Evolutionary conservation across 2,113 vertebrate species (phyloP), one percentile per base, ranked within the genome.

Genomic region (Hystrix brachyura): DNA sequence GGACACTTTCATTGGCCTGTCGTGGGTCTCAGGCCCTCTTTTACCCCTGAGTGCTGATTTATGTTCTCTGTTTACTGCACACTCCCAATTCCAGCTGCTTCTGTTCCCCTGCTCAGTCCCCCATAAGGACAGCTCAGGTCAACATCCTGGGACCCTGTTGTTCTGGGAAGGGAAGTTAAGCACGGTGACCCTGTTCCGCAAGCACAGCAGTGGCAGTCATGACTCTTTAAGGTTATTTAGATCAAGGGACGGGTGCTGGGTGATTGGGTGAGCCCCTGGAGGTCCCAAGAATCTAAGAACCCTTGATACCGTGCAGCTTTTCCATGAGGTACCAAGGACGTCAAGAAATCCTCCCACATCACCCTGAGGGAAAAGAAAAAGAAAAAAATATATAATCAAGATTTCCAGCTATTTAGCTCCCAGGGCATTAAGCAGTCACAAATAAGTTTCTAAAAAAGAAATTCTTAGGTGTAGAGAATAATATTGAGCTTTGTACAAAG

Each of bases 341-440:
- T 92, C 78, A n/a, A 43, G 83, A 94, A 88, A 82, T 60, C 64
- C 74, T 87, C 87, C 94, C 90, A 94, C 55, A 57, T 72, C 6
- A 57, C 59, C 38, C 65, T 71, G 32, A 48, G 89, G 65, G 76
- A 53, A 51, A 25, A 81, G 48, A 17, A 79, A 29, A 53, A 74
- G 91, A 48, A 32, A n/a, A 57, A 38, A 82, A 84, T 51, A 59
- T 32, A 19, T 21, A 38, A 80, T 46, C 48, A 92, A 80, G 81
- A 87, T 94, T 91, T 94, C 32, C 11, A 90, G 62, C n/a, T 89
- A 46, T 48, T 80, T 67, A 57, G 64, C 64, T 93, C 81, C 86
- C 53, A 60, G 38, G 43, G 57, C 69, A 34, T 60, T 48, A 90
- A 92, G 19, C 48, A 74, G 55, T 79, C 55, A 83, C 55, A 90